Evolutionary conservation across 2,797 vertebrate species (phyloP), one percentile per base, ranked within the genome.

Genomic region (Astyanax mexicanus): DNA sequence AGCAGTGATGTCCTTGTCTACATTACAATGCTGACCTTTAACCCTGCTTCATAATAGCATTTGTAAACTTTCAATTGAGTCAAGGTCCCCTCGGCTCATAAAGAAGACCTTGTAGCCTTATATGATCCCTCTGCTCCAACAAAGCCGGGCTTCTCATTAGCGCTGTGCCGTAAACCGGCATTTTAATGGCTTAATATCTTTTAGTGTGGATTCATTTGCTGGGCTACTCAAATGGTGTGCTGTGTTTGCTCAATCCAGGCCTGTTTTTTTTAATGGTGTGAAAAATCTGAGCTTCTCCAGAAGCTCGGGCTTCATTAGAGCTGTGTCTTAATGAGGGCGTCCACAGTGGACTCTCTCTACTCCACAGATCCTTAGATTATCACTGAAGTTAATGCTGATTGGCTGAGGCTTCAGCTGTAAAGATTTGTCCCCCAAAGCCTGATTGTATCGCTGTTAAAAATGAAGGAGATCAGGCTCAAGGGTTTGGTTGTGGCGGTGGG

Each of bases 321-420:
- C 47, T n/a, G 6, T 38, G 5, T 55, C 38, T 88, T 90, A 91
- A 93, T 84, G 82, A 91, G 87, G 84, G 82, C 71, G 27, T 57
- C 54, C 27, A 81, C 79, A 79, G 49, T 78, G 79, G 37, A 64
- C 88, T 86, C 88, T 89, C 90, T 85, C 84, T 65, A 70, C 73
- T 69, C 84, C 82, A 70, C 70, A 79, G 54, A 83, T 85, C 76
- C 75, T 74, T 72, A 76, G 80, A 89, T 82, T n/a, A 25, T 69
- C 19, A 10, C 68, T 60, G 23, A 82, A 74, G 75, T 83, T 83
- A 82, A 83, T 79, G 54, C 66, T 79, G 83, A 88, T 92, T 86
- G 83, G 84, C 85, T 84, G 65, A 57, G 44, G 54, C 23, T 35
- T 70, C 66, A 77, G 65, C 40, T 51, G 37, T 78, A 75, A 79